Evolutionary conservation across 1,140 invertebrate species (phyloP).

Genomic region (Philotrypesis tridentata): DNA sequence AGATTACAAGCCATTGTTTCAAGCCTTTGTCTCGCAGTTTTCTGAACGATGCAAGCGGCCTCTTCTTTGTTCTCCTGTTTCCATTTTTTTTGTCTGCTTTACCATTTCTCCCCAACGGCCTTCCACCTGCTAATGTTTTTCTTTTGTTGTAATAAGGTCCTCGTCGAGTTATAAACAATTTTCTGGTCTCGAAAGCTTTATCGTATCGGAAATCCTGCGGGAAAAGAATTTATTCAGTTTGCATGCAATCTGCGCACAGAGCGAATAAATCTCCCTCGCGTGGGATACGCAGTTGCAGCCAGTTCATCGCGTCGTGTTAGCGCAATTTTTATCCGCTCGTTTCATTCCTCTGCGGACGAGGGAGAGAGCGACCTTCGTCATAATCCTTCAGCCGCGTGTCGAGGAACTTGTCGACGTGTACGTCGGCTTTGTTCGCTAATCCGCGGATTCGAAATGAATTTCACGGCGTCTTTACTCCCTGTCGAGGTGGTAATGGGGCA

Average conservation of each 20-base stretch:
- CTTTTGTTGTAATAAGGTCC: slow-evolving; percentile 46
- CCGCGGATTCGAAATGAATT: slow-evolving; percentile 43
- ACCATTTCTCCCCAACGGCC: slow-evolving; percentile 58
- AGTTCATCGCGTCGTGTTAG: slow-evolving; percentile 52
- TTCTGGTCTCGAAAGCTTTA: no score
- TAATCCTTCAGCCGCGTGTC: slow-evolving; percentile 39
- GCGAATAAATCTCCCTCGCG: no score
- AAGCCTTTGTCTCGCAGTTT: slow-evolving; percentile 19
- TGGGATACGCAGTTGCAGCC: slow-evolving; percentile 57
- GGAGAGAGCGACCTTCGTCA: slow-evolving; percentile 40
- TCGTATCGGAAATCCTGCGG: no score
- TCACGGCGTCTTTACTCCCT: slow-evolving; percentile 27
- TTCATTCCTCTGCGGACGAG: neutral
- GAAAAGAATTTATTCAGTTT: no score
- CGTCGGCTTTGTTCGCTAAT: slow-evolving; percentile 31
- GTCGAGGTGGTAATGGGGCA: no score
- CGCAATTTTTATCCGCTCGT: slow-evolving; percentile 27
- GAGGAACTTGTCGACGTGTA: slow-evolving; percentile 36
- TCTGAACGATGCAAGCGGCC: neutral
- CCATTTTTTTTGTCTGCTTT: slow-evolving; percentile 71
- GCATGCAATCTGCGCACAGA: no score
- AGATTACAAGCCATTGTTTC: slow-evolving; percentile 73
- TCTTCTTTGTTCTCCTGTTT: slow-evolving; percentile 54
- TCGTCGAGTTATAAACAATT: no score
- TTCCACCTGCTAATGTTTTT: neutral